These are phyloP conservation scores for Xenopus borealis DNA, from an alignment of 2,113 vertebrate genomes.

Conservation along the genomic window DNA sequence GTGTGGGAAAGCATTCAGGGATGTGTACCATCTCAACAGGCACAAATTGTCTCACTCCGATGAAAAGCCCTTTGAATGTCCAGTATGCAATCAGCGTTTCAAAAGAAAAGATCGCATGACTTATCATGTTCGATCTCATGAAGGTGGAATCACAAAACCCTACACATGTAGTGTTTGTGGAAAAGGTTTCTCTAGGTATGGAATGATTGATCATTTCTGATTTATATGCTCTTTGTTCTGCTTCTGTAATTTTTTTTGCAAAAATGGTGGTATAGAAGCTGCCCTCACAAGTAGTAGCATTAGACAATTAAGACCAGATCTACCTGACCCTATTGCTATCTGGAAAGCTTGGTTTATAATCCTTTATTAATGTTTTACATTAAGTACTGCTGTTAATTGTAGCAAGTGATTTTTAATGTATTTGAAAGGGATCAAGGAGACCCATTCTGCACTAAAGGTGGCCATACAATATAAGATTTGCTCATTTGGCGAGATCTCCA, in stretches of 20 bases:
- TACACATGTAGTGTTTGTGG: conserved; percentile 97
- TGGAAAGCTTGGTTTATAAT: no score
- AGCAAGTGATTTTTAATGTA: no score
- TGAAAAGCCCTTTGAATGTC: conserved; percentile 95
- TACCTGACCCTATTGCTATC: no score
- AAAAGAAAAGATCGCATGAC: conserved; percentile 98
- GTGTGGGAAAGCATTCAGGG: conserved; percentile 96
- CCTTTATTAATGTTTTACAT: no score
- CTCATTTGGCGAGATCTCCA: no score
- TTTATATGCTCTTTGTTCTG: neutral
- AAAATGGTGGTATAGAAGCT: no score
- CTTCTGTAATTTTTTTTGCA: conserved; percentile 3
- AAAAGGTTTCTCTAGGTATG: conserved; percentile 96
- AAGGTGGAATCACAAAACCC: conserved; percentile 95
- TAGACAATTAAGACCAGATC: no score
- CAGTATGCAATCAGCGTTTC: conserved; percentile 96
- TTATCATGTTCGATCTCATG: conserved; percentile 94
- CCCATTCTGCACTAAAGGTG: no score
- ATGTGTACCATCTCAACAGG: conserved; percentile 95
- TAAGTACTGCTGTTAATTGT: no score
- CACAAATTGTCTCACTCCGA: conserved; percentile 98
- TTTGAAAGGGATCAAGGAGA: no score
- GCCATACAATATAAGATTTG: no score
- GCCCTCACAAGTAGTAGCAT: no score
- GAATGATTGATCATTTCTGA: neutral